Evolutionary conservation across 2,113 vertebrate species (phyloP), one percentile per base, ranked within the genome.

Genomic region (Colistium nudipinnis): DNA sequence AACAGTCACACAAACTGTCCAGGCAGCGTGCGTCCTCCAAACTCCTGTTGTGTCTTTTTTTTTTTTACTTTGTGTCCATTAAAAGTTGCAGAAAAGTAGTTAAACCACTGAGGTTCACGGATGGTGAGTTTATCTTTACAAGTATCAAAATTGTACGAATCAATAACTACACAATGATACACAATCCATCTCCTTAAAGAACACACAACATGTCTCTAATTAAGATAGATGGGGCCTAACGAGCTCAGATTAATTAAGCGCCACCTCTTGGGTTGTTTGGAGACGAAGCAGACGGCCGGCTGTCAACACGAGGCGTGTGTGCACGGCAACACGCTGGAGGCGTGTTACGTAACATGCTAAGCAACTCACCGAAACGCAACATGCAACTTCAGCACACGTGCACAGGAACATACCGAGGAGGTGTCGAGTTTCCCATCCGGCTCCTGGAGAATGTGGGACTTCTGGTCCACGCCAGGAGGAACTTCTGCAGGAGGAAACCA

Each of bases 301-400:
- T 44, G 30, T 36, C 2, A 1, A 20, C 35, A 20, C 49, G 70
- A 48, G 49, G 14, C 51, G n/a, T 31, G 33, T 70, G 47, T 59
- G 65, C 17, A 45, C 53, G 20, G 43, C 11, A 56, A 28, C n/a
- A 16, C 4, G 1, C 6, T 55, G 22, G 28, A 55, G 13, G 47
- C 60, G 45, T 1, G 20, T 81, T 75, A 69, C 24, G 48, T 62
- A 66, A 72, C 19, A 22, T 65, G 44, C 67, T 75, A 55, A 74
- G n/a, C n/a, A n/a, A n/a, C n/a, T n/a, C n/a, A n/a, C n/a, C n/a
- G n/a, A n/a, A n/a, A n/a, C n/a, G n/a, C n/a, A n/a, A n/a, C n/a
- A n/a, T n/a, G n/a, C n/a, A n/a, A n/a, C n/a, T n/a, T n/a, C n/a
- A n/a, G n/a, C n/a, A n/a, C n/a, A n/a, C n/a, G n/a, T n/a, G n/a